Conservation (phyloP, 2,888 invertebrate genomes). For the Trileptium ribeirensis region DNA sequence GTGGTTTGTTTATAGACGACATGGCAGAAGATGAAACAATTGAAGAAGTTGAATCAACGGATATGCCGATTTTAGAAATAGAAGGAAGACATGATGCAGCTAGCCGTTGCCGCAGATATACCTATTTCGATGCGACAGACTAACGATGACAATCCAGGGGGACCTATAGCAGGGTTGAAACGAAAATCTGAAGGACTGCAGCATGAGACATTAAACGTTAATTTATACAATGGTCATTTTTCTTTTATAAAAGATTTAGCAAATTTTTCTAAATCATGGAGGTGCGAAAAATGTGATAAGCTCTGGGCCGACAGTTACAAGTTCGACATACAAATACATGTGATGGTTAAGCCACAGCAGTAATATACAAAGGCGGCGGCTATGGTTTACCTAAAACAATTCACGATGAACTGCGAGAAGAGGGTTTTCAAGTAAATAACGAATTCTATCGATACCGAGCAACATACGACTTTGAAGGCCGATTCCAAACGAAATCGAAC, state of each 20-base stretch:
- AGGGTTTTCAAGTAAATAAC: neutral
- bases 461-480: conserved; percentile 7
- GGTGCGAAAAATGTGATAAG: neutral
- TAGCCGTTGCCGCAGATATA: too few species aligned
- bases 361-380: neutral
- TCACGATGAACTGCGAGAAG: conserved; percentile 3
- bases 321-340: neutral
- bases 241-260: neutral
- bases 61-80: neutral
- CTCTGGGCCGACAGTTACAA: neutral
- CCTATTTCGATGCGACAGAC: too few species aligned
- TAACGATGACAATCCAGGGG: too few species aligned
- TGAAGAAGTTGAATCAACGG: neutral
- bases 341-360: neutral
- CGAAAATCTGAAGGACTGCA: too few species aligned
- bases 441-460: neutral
- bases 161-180: too few species aligned
- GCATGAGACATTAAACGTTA: neutral
- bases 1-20: neutral
- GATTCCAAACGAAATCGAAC: neutral
- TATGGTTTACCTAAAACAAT: conserved; percentile 1
- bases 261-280: neutral
- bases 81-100: too few species aligned
- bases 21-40: too few species aligned
- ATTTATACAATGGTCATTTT: neutral